phyloP scores from a whole-genome alignment of 23 tunicate species.

The Diplosoma virens region DNA sequence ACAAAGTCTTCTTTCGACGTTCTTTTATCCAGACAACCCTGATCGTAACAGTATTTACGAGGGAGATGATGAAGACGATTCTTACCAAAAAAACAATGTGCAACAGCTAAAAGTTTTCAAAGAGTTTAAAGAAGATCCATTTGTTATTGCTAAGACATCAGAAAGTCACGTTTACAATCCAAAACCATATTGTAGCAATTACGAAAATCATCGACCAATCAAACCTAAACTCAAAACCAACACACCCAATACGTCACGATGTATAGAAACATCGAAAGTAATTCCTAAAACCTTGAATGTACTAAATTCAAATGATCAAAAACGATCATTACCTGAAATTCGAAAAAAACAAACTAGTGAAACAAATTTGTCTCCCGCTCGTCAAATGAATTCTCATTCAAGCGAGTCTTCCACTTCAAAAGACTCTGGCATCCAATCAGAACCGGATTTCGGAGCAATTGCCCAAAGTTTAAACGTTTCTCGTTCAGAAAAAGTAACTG shows the following conservation, averaged over 20 bases:
- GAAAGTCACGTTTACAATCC: too few relatives aligned
- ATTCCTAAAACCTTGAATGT: not conserved
- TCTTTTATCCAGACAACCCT: not conserved
- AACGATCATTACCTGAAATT: not conserved
- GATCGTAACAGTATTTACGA: not conserved
- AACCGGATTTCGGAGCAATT: slow-evolving; percentile 55
- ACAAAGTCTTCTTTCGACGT: not conserved
- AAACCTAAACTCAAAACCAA: too few relatives aligned
- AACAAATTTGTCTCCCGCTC: too few relatives aligned
- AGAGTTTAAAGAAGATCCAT: not conserved
- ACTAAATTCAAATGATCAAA: not conserved
- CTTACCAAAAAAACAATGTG: not conserved
- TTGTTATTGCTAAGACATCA: too few relatives aligned
- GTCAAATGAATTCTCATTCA: slow-evolving; percentile 44
- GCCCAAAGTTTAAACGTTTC: slow-evolving; percentile 36
- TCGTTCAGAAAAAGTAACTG: too few relatives aligned
- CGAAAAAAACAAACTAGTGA: too few relatives aligned
- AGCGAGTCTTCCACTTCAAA: slow-evolving; percentile 89
- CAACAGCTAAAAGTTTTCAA: not conserved
- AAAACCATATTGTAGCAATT: too few relatives aligned
- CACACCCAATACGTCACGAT: too few relatives aligned
- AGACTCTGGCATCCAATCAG: slow-evolving; percentile 95
- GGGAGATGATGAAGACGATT: not conserved
- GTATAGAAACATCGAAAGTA: too few relatives aligned
- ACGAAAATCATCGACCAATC: too few relatives aligned